phyloP scores from a whole-genome alignment of 2,888 invertebrate species.

The Ormyrus thymus region DNA sequence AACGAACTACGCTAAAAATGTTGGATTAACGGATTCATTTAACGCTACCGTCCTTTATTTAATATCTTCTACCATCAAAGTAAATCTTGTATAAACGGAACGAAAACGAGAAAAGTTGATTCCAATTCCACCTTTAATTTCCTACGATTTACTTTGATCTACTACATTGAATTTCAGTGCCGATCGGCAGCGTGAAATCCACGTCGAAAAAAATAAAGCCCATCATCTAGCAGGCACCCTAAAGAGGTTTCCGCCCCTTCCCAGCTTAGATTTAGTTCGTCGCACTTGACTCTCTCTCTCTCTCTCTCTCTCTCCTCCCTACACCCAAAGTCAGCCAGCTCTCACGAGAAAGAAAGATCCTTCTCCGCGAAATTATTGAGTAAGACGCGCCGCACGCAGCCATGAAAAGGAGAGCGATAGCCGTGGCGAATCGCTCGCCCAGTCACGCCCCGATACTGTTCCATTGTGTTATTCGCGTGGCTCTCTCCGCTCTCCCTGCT shows the following conservation, averaged over 20 bases:
- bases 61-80: too few species aligned
- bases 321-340: too few species aligned
- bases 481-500: constrained; percentile 11
- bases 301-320: background rate
- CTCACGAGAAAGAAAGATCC: constrained; percentile 5
- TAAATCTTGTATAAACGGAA: too few species aligned
- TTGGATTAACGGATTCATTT: too few species aligned
- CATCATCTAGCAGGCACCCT: too few species aligned
- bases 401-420: constrained; percentile 63
- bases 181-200: background rate
- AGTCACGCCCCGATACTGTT: constrained; percentile 70
- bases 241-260: background rate
- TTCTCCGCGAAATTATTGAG: constrained; percentile 27
- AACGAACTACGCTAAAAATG: too few species aligned
- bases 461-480: constrained; percentile 43
- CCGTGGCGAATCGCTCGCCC: constrained; percentile 68
- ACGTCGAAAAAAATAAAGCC: constrained; percentile 39
- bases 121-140: too few species aligned
- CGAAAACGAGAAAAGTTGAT: too few species aligned
- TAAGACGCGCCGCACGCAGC: constrained; percentile 17
- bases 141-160: background rate
- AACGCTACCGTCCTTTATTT: too few species aligned
- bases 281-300: constrained; percentile 38
- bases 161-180: constrained; percentile 14
- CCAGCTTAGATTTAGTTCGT: constrained; percentile 15